A percentile compares a stretch with the other conserved stretches of the same genome.
Conservation (phyloP, 2,888 invertebrate genomes). For the Drosophila lacicola region DNA sequence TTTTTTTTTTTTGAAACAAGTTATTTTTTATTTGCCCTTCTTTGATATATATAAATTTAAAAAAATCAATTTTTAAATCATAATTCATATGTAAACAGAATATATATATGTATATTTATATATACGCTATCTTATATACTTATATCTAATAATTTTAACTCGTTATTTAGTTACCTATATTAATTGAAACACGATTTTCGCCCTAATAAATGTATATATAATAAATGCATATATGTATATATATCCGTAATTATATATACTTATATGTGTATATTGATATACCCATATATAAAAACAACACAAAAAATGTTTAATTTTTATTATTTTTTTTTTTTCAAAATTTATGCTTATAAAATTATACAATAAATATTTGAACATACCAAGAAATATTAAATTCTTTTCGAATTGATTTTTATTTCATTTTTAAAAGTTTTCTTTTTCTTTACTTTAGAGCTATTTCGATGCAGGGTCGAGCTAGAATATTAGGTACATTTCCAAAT, state of each 20-base stretch:
- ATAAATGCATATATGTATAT: constrained; percentile 21
- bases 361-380: constrained; percentile 77
- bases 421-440: neutral
- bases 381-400: constrained; percentile 49
- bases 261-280: constrained; percentile 26
- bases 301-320: constrained; percentile 46
- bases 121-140: constrained; percentile 34
- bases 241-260: constrained; percentile 18
- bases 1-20: constrained; percentile 18
- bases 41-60: constrained; percentile 26
- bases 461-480: neutral
- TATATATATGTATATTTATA: constrained; percentile 9
- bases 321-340: constrained; percentile 60
- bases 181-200: constrained; percentile 48
- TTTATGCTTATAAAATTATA: constrained; percentile 69
- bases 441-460: constrained; percentile 1
- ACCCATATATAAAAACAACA: constrained; percentile 13
- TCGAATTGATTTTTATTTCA: constrained; percentile 16
- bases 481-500: no score
- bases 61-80: constrained; percentile 25
- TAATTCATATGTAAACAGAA: constrained; percentile 28
- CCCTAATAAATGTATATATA: constrained; percentile 41
- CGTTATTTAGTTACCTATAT: constrained; percentile 78
- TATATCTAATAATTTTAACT: constrained; percentile 66
- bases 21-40: constrained; percentile 44